Percentiles rank a stretch among this genome's conserved stretches.
phyloP scores from a whole-genome alignment of 2,888 invertebrate species.

The Hylaea fasciaria region DNA sequence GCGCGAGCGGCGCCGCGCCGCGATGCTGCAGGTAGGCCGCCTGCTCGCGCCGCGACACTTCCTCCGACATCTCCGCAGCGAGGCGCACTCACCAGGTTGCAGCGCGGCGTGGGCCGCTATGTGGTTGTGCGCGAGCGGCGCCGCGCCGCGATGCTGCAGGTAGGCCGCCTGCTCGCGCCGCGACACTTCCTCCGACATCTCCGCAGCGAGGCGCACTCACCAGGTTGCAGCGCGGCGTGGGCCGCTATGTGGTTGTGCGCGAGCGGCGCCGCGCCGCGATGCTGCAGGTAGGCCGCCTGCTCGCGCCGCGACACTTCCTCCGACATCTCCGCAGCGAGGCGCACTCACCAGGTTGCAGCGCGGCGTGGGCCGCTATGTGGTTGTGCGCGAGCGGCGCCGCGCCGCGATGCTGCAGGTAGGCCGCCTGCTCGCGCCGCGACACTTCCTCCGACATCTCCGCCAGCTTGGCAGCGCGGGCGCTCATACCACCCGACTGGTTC shows the following conservation, averaged over 20 bases:
- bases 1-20: slow-evolving; percentile 47
- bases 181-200: too few relatives aligned
- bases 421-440: slow-evolving; percentile 84
- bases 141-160: too few relatives aligned
- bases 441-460: slow-evolving; percentile 94
- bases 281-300: too few relatives aligned
- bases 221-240: slow-evolving; percentile 30
- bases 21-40: slow-evolving; percentile 62
- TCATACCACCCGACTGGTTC: slow-evolving; percentile 58
- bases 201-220: too few relatives aligned
- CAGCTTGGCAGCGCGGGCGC: slow-evolving; percentile 86
- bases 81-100: slow-evolving; percentile 89
- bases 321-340: too few relatives aligned
- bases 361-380: slow-evolving; percentile 31
- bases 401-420: slow-evolving; percentile 55
- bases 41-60: slow-evolving; percentile 87
- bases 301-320: too few relatives aligned
- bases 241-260: slow-evolving; percentile 44
- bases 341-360: slow-evolving; percentile 41
- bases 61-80: slow-evolving; percentile 94
- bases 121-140: slow-evolving; percentile 47
- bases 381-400: slow-evolving; percentile 46
- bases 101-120: slow-evolving; percentile 58
- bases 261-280: slow-evolving; percentile 39
- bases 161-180: too few relatives aligned